Conservation (phyloP, 1,140 invertebrate genomes). For the Elymnias hypermnestra region DNA sequence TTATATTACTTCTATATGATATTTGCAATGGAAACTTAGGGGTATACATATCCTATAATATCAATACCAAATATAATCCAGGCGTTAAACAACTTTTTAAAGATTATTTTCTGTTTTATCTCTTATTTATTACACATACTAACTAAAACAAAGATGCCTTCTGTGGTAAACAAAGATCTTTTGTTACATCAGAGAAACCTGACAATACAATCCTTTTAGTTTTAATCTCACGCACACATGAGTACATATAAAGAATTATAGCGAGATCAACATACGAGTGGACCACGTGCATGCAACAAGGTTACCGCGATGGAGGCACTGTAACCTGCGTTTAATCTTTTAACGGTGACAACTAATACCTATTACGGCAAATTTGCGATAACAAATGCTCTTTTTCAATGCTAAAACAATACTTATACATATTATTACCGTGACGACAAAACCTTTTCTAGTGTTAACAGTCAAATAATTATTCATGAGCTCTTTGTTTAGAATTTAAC, state of each 20-base stretch:
- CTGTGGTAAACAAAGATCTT: slow-evolving; percentile 1
- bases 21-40: too few species aligned
- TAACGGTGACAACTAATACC: neutral
- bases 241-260: slow-evolving; percentile 1
- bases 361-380: slow-evolving; percentile 1
- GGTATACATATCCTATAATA: too few species aligned
- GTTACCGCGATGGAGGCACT: slow-evolving; percentile 1
- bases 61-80: too few species aligned
- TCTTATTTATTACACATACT: too few species aligned
- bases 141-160: neutral
- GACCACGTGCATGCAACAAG: slow-evolving; percentile 1
- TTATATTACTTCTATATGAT: too few species aligned
- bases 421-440: neutral
- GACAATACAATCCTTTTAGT: slow-evolving; percentile 1
- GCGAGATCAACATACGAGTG: slow-evolving; percentile 2
- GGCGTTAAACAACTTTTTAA: too few species aligned
- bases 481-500: slow-evolving; percentile 3
- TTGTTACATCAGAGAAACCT: slow-evolving; percentile 1
- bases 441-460: slow-evolving; percentile 1
- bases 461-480: slow-evolving; percentile 5
- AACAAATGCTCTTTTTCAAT: slow-evolving; percentile 1
- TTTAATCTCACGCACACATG: neutral
- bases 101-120: too few species aligned
- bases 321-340: slow-evolving; percentile 3
- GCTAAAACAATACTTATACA: neutral